Evolutionary conservation across 2,888 invertebrate genomes (phyloP).

Genomic region (Rotaria sp.): DNA sequence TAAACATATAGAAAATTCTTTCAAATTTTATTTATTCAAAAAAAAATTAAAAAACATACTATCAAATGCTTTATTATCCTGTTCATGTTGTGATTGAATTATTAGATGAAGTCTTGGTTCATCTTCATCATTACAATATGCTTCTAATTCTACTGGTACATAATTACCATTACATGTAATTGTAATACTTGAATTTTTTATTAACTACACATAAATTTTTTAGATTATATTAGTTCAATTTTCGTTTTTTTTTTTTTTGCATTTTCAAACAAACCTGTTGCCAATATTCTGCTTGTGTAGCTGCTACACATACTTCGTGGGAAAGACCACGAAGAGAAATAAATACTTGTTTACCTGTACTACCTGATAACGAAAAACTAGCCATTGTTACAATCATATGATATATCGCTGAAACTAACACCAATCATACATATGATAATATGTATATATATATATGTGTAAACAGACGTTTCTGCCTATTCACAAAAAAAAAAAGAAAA

Average conservation of each 20-base stretch:
- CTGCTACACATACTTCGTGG: not conserved
- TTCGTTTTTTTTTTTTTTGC: not conserved
- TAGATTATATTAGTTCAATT: not conserved
- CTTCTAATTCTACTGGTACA: not conserved
- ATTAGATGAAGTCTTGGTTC: not conserved
- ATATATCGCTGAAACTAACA: too few relatives aligned
- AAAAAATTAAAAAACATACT: not conserved
- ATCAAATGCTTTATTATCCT: not conserved
- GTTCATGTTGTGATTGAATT: not conserved
- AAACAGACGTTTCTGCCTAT: not conserved
- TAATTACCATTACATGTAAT: not conserved
- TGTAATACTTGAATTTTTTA: not conserved
- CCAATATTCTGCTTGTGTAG: not conserved
- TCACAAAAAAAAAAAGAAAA: not conserved
- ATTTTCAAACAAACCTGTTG: not conserved
- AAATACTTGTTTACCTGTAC: not conserved
- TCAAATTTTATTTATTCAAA: too few relatives aligned
- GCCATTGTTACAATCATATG: not conserved
- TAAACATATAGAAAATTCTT: not conserved
- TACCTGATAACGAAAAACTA: not conserved
- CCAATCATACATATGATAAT: not conserved
- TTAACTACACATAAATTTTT: not conserved
- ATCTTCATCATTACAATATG: not conserved
- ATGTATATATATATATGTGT: not conserved
- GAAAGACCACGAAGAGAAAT: not conserved